Evolutionary conservation across 2,888 invertebrate genomes (phyloP), one percentile per base, ranked within the genome.

Genomic region (Sialis lutaria): DNA sequence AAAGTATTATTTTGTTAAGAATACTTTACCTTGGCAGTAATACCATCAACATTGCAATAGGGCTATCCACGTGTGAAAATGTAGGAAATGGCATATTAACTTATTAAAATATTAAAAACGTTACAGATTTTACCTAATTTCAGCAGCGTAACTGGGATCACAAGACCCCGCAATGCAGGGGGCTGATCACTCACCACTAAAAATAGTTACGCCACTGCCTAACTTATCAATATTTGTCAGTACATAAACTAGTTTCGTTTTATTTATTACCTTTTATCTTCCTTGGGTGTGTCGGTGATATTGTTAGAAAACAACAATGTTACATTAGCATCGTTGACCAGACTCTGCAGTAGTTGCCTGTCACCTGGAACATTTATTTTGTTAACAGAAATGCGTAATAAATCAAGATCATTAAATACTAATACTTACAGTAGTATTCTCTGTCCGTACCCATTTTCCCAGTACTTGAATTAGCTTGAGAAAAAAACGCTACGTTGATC

Each of bases 1-100:
- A 22, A 22, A 22, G 22, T 22, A 22, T 22, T 22, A 22, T 22
- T 22, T 22, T 22, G 22, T 22, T 22, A 22, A 22, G 22, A 22
- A 22, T 69, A 79, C 78, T 73, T 80, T 90, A 90, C 90, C 90
- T 90, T 79, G 89, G 82, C 73, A 89, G 74, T 67, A 86, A 79
- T 75, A 86, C 84, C 78, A 89, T 88, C 82, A 89, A 82, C 75
- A 83, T 85, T 69, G 86, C 86, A 75, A 90, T 86, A 69, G 88
- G 87, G 72, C 82, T 82, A 53, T 49, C 46, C 47, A 47, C 37
- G 45, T 22, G 46, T 40, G 32, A 44, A 34, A 40, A 32, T 39
- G 34, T 30, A 31, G 40, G 35, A 44, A 35, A 44, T 12, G 10
- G 34, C 33, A n/a, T 12, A 13, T 34, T 12, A 43, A 33, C 33